These are phyloP conservation scores for Tenrec ecaudatus DNA, from an alignment of 2,113 vertebrate species.

Conservation along the genomic window DNA sequence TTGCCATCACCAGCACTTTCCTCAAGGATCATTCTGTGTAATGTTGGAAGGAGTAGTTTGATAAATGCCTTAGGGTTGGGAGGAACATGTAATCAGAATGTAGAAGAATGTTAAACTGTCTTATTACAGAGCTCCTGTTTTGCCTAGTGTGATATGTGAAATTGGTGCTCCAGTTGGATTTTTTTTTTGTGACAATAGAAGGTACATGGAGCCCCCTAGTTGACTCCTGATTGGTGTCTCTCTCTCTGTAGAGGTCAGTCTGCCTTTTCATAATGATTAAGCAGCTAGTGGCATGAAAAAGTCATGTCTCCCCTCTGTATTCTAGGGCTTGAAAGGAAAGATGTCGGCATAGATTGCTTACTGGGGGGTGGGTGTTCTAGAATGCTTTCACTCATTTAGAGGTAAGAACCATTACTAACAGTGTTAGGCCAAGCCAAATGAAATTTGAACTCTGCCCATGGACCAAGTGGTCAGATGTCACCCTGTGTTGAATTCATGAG, in stretches of 20 bases:
- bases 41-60: not conserved
- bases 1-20: not conserved
- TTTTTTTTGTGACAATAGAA: not conserved
- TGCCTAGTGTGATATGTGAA: not conserved
- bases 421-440: not conserved
- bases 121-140: not conserved
- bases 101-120: not conserved
- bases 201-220: not conserved
- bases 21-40: not conserved
- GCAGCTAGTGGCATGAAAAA: not conserved
- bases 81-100: not conserved
- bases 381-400: conserved; percentile 10
- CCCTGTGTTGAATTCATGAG: not conserved
- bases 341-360: not conserved
- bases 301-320: not conserved
- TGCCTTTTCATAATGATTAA: not conserved
- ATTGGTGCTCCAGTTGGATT: not conserved
- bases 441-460: not conserved
- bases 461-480: not conserved
- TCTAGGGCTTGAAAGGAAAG: not conserved
- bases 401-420: not conserved
- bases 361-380: not conserved
- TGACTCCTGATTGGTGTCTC: not conserved
- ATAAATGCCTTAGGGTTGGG: not conserved
- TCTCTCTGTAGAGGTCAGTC: not conserved